Conservation (phyloP, 2,888 invertebrate genomes). For the Liodrosophila aerea region DNA sequence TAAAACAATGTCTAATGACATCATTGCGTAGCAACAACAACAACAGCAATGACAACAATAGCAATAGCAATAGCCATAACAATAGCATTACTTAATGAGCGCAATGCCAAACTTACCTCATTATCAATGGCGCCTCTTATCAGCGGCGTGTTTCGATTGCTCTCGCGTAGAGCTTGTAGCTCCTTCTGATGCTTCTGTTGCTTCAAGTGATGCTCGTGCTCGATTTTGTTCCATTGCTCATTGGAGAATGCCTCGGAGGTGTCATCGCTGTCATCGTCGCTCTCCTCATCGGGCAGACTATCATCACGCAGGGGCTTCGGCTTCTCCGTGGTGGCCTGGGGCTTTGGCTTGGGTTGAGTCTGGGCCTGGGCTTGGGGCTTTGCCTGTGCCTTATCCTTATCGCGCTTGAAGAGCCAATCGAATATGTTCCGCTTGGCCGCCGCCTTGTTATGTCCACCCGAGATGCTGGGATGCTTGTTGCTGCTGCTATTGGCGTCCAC, state of each 20-base stretch:
- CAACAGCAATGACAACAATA: conserved; percentile 6
- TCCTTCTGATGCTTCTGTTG: conserved; percentile 78
- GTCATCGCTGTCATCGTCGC: conserved; percentile 34
- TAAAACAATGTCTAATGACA: conserved; percentile 64
- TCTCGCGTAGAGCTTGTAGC: conserved; percentile 56
- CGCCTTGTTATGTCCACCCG: conserved; percentile 43
- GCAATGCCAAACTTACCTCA: conserved; percentile 75
- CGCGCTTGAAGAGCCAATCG: conserved; percentile 55
- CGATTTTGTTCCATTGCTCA: conserved; percentile 81
- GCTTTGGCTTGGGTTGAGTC: conserved; percentile 1
- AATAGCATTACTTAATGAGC: conserved; percentile 38
- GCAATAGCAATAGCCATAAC: not conserved
- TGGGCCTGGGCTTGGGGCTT: conserved; percentile 6
- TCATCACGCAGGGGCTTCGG: conserved; percentile 13
- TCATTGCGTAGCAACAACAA: conserved; percentile 35
- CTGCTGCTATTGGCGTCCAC: not conserved
- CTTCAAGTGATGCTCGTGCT: conserved; percentile 78
- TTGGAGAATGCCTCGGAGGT: conserved; percentile 78
- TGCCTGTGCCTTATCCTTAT: conserved; percentile 32
- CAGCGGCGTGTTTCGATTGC: conserved; percentile 50
- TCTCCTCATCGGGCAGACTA: conserved; percentile 2
- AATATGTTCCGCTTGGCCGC: conserved; percentile 65
- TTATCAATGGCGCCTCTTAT: conserved; percentile 63
- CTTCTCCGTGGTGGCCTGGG: conserved; percentile 14
- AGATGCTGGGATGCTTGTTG: conserved; percentile 56